A percentile compares a stretch with the other conserved stretches of the same genome.
Conservation (phyloP, 2,888 invertebrate species). For the Rhamphomyia laevipes region DNA sequence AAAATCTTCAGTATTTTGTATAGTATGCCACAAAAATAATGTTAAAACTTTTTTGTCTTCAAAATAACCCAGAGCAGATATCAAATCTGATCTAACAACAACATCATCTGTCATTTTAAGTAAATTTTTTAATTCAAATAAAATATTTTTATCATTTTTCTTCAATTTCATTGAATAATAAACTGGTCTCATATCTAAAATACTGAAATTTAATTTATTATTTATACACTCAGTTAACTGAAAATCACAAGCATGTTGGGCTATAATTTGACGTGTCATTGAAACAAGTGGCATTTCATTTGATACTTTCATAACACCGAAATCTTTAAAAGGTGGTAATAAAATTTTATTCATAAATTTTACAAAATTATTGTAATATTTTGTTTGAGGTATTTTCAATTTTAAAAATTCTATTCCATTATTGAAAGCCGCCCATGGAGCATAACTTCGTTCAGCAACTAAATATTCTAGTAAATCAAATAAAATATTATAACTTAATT, state of each 20-base stretch:
- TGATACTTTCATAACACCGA: background rate
- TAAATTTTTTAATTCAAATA: background rate
- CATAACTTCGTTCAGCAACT: constrained; percentile 41
- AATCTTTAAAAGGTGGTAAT: background rate
- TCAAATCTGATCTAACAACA: background rate
- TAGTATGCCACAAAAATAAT: background rate
- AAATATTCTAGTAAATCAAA: constrained; percentile 42
- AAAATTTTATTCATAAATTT: background rate
- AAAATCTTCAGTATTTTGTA: background rate
- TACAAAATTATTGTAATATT: background rate
- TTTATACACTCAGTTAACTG: background rate
- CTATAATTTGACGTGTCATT: background rate
- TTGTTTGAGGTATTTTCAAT: background rate
- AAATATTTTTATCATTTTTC: background rate
- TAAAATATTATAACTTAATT: constrained; percentile 37
- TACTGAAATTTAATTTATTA: background rate
- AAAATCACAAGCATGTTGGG: background rate
- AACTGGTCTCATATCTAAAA: background rate
- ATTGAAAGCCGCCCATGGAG: background rate
- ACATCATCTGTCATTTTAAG: background rate
- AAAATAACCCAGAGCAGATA: background rate
- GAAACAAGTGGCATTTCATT: background rate
- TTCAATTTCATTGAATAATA: background rate
- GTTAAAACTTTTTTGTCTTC: background rate
- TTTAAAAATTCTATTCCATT: background rate